Evolutionary conservation across 2,797 vertebrate genomes (phyloP).

Genomic region (Halcyon leucocephala): DNA sequence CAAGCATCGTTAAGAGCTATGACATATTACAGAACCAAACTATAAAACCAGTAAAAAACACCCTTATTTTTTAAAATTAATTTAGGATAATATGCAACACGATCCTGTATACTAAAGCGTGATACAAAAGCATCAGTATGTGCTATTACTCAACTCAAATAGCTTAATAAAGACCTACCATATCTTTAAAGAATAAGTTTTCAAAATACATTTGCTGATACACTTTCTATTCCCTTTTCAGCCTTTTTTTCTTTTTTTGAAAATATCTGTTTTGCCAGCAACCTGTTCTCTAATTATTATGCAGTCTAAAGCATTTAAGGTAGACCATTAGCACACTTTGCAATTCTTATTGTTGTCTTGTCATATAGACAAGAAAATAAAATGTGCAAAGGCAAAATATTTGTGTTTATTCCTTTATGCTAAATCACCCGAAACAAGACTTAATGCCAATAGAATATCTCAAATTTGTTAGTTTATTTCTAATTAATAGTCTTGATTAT

Average conservation of each 20-base stretch:
- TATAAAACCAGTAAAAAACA: background rate
- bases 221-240: background rate
- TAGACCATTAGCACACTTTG: background rate
- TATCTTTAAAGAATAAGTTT: background rate
- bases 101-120: background rate
- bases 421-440: background rate
- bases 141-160: background rate
- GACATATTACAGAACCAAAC: background rate
- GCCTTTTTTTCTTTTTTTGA: background rate
- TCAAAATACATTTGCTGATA: background rate
- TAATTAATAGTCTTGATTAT: background rate
- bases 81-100: background rate
- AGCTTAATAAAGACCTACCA: background rate
- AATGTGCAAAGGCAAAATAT: background rate
- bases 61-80: background rate
- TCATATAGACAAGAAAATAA: background rate
- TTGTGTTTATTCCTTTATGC: background rate
- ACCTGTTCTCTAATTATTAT: background rate
- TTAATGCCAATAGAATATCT: background rate
- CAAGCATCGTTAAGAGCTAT: background rate
- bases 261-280: background rate
- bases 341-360: background rate
- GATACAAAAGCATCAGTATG: background rate
- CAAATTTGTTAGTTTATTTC: background rate
- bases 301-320: background rate